phyloP scores from a whole-genome alignment of 2,113 vertebrate genomes.

The Caranx ignobilis region DNA sequence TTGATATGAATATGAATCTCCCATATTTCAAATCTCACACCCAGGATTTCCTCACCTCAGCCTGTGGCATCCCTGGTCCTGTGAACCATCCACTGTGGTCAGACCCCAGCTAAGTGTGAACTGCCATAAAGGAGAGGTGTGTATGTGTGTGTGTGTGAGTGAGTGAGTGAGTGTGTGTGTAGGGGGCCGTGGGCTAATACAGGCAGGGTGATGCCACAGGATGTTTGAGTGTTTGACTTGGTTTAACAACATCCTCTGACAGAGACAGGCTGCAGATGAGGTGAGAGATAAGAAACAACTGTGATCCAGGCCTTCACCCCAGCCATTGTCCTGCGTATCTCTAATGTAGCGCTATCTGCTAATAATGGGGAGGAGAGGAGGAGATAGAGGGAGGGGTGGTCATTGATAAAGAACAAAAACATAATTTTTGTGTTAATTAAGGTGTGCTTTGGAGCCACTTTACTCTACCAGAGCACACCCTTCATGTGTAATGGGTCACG shows the following conservation, averaged over 20 bases:
- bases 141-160: slow-evolving; percentile 28
- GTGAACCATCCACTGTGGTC: slow-evolving; percentile 44
- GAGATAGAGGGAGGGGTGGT: slow-evolving; percentile 53
- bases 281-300: slow-evolving; percentile 79
- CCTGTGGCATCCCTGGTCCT: slow-evolving; percentile 25
- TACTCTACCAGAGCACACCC: not conserved
- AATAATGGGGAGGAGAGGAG: slow-evolving; percentile 71
- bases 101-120: slow-evolving; percentile 71
- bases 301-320: slow-evolving; percentile 74
- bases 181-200: slow-evolving; percentile 26
- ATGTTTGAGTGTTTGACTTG: slow-evolving; percentile 87
- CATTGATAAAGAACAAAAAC: slow-evolving; percentile 65
- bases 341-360: slow-evolving; percentile 70
- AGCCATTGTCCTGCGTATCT: slow-evolving; percentile 84
- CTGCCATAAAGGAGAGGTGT: slow-evolving; percentile 58
- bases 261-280: slow-evolving; percentile 82
- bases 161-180: slow-evolving; percentile 11
- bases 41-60: slow-evolving; percentile 2
- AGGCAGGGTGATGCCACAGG: slow-evolving; percentile 78
- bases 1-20: not conserved
- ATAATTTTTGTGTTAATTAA: slow-evolving; percentile 57
- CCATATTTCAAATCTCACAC: not conserved
- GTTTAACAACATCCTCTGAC: slow-evolving; percentile 87
- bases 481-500: not conserved
- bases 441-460: slow-evolving; percentile 28